Conservation (phyloP, 2,113 vertebrate genomes). For the Dolichallabes microphthalmus region DNA sequence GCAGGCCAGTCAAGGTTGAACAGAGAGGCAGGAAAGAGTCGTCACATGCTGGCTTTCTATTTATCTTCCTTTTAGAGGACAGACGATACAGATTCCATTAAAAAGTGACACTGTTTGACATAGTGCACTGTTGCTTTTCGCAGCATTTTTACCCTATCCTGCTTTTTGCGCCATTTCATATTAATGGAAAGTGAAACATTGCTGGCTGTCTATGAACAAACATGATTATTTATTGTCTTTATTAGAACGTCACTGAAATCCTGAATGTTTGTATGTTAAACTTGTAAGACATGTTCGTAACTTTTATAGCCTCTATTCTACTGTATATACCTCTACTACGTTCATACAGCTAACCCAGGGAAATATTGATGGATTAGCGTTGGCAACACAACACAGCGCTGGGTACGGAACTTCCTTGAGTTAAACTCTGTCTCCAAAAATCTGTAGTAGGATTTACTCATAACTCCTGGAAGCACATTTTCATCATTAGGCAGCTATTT, state of each 20-base stretch:
- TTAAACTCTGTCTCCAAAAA: slow-evolving; percentile 24
- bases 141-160: background rate
- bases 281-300: background rate
- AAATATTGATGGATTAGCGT: slow-evolving; percentile 20
- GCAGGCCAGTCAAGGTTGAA: slow-evolving; percentile 70
- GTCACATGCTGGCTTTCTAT: slow-evolving; percentile 31
- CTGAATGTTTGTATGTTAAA: background rate
- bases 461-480: slow-evolving; percentile 40
- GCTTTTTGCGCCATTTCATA: background rate
- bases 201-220: background rate
- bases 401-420: background rate
- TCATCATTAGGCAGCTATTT: slow-evolving; percentile 51
- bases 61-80: slow-evolving; percentile 42
- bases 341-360: background rate
- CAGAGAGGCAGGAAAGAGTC: slow-evolving; percentile 63
- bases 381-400: slow-evolving; percentile 7
- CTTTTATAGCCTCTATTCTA: background rate
- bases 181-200: slow-evolving; percentile 1
- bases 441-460: slow-evolving; percentile 29
- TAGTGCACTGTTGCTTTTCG: background rate
- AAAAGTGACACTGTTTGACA: slow-evolving; percentile 25
- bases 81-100: slow-evolving; percentile 40
- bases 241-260: background rate
- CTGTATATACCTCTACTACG: background rate
- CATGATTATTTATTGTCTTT: slow-evolving; percentile 24